Conservation (phyloP, 2,888 invertebrate species). For the Ophonus ardosiacus region DNA sequence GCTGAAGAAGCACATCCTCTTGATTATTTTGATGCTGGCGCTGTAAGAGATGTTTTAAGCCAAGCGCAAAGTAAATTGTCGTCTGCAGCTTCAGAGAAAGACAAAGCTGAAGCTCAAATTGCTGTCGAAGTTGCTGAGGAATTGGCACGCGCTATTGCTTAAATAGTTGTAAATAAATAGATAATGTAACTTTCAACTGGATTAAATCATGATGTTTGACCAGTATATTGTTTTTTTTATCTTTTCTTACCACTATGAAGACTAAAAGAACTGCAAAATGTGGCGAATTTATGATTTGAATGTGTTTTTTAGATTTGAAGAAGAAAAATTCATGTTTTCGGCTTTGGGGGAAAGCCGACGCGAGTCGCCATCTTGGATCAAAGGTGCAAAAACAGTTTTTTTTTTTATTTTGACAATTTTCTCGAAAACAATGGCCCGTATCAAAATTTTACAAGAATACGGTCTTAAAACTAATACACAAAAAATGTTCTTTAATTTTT, state of each 20-base stretch:
- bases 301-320: no score
- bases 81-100: conserved; percentile 84
- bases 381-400: no score
- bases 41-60: conserved; percentile 88
- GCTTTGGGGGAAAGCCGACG: no score
- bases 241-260: neutral
- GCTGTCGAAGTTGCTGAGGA: conserved; percentile 97
- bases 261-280: neutral
- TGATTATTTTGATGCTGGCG: conserved; percentile 87
- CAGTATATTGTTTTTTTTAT: neutral
- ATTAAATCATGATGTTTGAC: conserved; percentile 37
- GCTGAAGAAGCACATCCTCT: conserved; percentile 97
- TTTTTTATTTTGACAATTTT: no score
- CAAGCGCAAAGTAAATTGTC: conserved; percentile 90
- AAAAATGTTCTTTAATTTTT: no score
- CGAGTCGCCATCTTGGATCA: no score
- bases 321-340: no score
- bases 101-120: conserved; percentile 93
- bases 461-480: no score
- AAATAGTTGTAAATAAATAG: conserved; percentile 70
- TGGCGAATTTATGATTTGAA: no score
- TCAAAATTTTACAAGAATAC: no score
- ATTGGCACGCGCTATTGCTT: conserved; percentile 89
- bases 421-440: no score
- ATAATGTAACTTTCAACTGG: conserved; percentile 35